These are phyloP conservation scores for Etheostoma perlongum DNA, from an alignment of 2,797 vertebrate genomes.

Conservation along the genomic window DNA sequence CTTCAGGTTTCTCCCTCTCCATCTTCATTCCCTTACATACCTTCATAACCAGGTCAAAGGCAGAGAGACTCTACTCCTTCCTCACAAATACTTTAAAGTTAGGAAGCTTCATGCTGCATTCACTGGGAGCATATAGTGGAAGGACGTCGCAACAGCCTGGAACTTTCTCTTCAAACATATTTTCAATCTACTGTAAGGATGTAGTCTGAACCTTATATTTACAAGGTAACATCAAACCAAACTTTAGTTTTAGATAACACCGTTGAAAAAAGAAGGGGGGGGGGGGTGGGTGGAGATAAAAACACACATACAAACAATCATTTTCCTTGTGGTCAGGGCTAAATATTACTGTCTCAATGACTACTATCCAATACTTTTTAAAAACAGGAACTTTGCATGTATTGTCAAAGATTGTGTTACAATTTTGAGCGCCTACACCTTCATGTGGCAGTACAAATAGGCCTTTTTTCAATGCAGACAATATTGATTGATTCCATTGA, in stretches of 20 bases:
- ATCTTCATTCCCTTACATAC: constrained; percentile 31
- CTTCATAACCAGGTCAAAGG: constrained; percentile 59
- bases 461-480: background rate
- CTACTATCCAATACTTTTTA: background rate
- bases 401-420: background rate
- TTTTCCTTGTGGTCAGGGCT: too few relatives aligned
- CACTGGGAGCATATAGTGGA: too few relatives aligned
- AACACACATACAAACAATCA: background rate
- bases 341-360: background rate
- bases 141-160: too few relatives aligned
- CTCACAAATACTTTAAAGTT: background rate
- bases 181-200: too few relatives aligned
- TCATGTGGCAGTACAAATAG: background rate
- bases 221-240: background rate
- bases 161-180: too few relatives aligned
- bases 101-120: too few relatives aligned
- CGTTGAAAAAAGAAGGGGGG: background rate
- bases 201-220: too few relatives aligned
- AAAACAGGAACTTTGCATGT: background rate
- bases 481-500: background rate
- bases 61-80: constrained; percentile 14
- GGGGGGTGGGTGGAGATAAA: background rate
- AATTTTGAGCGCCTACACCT: background rate
- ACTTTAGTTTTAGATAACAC: background rate
- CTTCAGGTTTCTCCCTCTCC: constrained; percentile 15